Evolutionary conservation across 2,888 invertebrate genomes (phyloP).

Genomic region (Caenorhabditis wallacei): DNA sequence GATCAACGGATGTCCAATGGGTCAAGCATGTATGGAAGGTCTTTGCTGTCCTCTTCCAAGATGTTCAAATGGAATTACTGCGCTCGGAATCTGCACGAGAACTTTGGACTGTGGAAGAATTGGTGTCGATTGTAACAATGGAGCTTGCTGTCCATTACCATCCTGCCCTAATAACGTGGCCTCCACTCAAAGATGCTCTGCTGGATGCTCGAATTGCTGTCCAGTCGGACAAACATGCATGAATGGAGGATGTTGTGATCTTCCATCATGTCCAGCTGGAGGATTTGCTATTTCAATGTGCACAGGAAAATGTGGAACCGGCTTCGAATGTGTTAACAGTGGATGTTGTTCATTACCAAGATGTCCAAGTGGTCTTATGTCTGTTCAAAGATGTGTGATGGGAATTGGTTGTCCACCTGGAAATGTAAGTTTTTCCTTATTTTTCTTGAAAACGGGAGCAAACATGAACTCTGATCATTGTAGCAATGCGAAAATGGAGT

Average conservation of each 20-base stretch:
- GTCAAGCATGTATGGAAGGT: slow-evolving; percentile 77
- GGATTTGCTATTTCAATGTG: slow-evolving; percentile 69
- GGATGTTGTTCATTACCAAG: slow-evolving; percentile 80
- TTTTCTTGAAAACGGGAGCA: background rate
- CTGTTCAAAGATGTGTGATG: slow-evolving; percentile 75
- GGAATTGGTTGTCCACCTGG: slow-evolving; percentile 75
- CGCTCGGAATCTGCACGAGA: slow-evolving; percentile 73
- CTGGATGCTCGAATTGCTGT: slow-evolving; percentile 71
- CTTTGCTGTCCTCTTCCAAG: slow-evolving; percentile 79
- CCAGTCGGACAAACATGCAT: slow-evolving; percentile 69
- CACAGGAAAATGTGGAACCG: slow-evolving; percentile 70
- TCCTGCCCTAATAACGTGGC: slow-evolving; percentile 72
- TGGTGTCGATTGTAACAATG: slow-evolving; percentile 77
- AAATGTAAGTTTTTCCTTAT: slow-evolving; percentile 59
- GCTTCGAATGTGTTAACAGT: slow-evolving; percentile 76
- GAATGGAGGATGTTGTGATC: slow-evolving; percentile 78
- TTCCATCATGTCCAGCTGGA: slow-evolving; percentile 75
- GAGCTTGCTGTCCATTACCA: slow-evolving; percentile 79
- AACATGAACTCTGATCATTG: slow-evolving; percentile 41
- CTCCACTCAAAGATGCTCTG: slow-evolving; percentile 67
- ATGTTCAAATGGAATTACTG: slow-evolving; percentile 76
- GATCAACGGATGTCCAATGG: slow-evolving; percentile 65
- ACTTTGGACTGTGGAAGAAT: slow-evolving; percentile 76
- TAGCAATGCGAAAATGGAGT: slow-evolving; percentile 80
- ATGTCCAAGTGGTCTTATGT: slow-evolving; percentile 78